phyloP scores from a whole-genome alignment of 2,888 invertebrate species.

The Epistrophella euchroma region DNA sequence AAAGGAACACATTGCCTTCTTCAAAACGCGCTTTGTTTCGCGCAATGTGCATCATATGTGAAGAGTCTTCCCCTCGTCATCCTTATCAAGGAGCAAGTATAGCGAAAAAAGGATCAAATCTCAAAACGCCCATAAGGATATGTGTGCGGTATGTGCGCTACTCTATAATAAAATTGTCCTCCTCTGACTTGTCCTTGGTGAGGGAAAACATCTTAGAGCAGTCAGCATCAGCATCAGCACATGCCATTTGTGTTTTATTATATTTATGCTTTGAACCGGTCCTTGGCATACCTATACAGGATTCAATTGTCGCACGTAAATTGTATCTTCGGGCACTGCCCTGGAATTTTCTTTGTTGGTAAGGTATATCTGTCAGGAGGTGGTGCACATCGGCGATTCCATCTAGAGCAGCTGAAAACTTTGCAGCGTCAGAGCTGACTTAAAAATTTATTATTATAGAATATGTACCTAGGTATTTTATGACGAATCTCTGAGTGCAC shows the following conservation, averaged over 20 bases:
- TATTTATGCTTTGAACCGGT: slow-evolving; percentile 66
- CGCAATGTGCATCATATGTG: slow-evolving; percentile 65
- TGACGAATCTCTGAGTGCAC: slow-evolving; percentile 53
- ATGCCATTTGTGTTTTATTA: slow-evolving; percentile 71
- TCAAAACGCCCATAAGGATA: slow-evolving; percentile 70
- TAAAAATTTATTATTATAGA: slow-evolving; percentile 24
- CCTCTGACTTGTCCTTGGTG: slow-evolving; percentile 61
- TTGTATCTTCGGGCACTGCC: slow-evolving; percentile 72
- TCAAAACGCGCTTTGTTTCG: slow-evolving; percentile 62
- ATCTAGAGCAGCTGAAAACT: slow-evolving; percentile 58
- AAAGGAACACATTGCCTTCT: slow-evolving; percentile 78
- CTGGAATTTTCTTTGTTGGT: slow-evolving; percentile 32
- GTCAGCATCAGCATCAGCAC: slow-evolving; percentile 51
- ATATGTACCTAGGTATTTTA: background rate
- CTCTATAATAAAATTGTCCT: slow-evolving; percentile 65
- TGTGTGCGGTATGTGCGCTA: slow-evolving; percentile 49
- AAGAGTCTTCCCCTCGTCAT: slow-evolving; percentile 30
- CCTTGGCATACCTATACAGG: slow-evolving; percentile 26
- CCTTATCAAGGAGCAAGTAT: slow-evolving; percentile 19
- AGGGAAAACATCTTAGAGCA: slow-evolving; percentile 51
- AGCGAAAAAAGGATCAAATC: slow-evolving; percentile 73
- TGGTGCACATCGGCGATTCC: slow-evolving; percentile 54
- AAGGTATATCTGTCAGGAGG: background rate
- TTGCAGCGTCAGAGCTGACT: slow-evolving; percentile 50
- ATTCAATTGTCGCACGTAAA: slow-evolving; percentile 69